These are phyloP conservation scores for Plectrocnemia conspersa DNA, from an alignment of 1,140 invertebrate genomes.

Conservation along the genomic window DNA sequence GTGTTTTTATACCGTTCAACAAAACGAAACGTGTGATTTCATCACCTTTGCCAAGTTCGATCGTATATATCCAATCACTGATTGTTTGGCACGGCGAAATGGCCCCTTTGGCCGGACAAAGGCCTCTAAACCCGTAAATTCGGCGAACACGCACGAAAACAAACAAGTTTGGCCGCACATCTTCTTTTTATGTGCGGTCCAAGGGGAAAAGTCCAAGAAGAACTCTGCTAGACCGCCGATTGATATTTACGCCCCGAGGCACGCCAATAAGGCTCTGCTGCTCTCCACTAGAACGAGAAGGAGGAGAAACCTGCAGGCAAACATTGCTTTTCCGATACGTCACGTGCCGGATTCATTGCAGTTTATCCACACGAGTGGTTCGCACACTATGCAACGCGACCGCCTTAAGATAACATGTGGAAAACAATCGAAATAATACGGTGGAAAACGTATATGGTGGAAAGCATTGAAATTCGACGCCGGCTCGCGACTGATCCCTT, in stretches of 20 bases:
- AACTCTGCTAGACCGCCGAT: slow-evolving; percentile 14
- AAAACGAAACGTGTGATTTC: too few species aligned
- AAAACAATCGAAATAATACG: too few species aligned
- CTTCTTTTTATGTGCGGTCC: slow-evolving; percentile 10
- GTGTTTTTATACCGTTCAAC: too few species aligned
- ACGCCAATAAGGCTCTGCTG: background rate
- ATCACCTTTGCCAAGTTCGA: too few species aligned
- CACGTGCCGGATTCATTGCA: slow-evolving; percentile 30
- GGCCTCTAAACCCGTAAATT: slow-evolving; percentile 17
- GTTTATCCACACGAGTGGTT: slow-evolving; percentile 3
- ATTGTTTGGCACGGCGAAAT: slow-evolving; percentile 9
- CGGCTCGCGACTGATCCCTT: too few species aligned
- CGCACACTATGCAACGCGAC: background rate
- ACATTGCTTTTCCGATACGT: slow-evolving; percentile 13
- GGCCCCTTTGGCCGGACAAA: slow-evolving; percentile 15
- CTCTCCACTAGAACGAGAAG: background rate
- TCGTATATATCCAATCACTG: slow-evolving; percentile 12
- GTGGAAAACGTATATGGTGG: too few species aligned
- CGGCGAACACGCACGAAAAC: slow-evolving; percentile 24
- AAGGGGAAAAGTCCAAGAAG: background rate
- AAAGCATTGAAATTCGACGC: too few species aligned
- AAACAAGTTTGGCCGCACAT: slow-evolving; percentile 24
- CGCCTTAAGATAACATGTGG: too few species aligned
- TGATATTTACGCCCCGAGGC: slow-evolving; percentile 24
- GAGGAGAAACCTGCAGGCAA: background rate